Percentiles rank a stretch among this genome's conserved stretches.
Evolutionary conservation across 2,888 invertebrate genomes (phyloP).

Genomic region (Meiosimyza decipiens): DNA sequence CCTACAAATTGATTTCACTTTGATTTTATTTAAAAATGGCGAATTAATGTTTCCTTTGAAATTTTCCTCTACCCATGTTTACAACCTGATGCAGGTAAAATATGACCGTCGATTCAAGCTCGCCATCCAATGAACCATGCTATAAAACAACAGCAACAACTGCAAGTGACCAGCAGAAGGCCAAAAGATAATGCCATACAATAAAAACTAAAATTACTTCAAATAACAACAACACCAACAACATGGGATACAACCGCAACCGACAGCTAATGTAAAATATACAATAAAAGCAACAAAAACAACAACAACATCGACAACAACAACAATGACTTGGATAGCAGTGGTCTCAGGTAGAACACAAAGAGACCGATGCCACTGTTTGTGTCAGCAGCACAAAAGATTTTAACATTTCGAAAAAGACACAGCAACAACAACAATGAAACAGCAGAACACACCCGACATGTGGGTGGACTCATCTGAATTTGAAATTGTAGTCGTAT

Average conservation of each 20-base stretch:
- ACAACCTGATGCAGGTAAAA: constrained; percentile 21
- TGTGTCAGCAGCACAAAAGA: background rate
- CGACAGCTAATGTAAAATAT: no score
- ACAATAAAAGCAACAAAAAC: constrained; percentile 1
- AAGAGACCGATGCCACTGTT: background rate
- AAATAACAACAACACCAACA: background rate
- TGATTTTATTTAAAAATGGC: constrained; percentile 24
- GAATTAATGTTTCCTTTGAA: constrained; percentile 10
- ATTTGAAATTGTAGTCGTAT: background rate
- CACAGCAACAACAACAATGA: constrained; percentile 10
- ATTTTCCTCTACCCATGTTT: background rate
- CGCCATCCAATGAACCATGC: background rate
- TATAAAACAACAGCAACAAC: constrained; percentile 4
- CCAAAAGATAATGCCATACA: constrained; percentile 4
- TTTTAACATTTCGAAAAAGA: background rate
- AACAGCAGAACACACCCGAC: constrained; percentile 15
- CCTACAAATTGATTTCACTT: background rate
- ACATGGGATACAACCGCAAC: constrained; percentile 1
- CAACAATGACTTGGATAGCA: background rate
- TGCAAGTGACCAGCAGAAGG: constrained; percentile 20
- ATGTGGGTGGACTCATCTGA: constrained; percentile 32
- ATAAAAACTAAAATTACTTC: background rate
- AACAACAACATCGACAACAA: background rate
- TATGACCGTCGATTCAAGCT: background rate
- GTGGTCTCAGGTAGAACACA: constrained; percentile 14